A percentile compares a stretch with the other conserved stretches of the same genome.
phyloP scores from a whole-genome alignment of 2,888 invertebrate species.

The Rapana venosa region DNA sequence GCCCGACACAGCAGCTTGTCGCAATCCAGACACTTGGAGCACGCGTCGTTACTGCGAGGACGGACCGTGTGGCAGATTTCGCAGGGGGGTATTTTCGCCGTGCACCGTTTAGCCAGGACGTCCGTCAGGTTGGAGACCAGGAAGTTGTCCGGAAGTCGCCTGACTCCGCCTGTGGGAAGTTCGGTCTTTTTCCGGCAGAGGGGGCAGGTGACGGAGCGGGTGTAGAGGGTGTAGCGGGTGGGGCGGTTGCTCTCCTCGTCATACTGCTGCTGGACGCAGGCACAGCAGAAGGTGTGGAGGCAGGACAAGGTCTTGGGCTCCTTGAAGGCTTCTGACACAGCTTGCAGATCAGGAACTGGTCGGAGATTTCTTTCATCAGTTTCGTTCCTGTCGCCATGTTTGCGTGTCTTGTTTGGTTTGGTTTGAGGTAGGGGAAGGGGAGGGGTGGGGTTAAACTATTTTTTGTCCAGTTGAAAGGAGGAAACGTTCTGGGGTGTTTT shows the following conservation, averaged over 20 bases:
- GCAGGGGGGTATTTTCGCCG: slow-evolving; percentile 67
- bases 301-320: slow-evolving; percentile 76
- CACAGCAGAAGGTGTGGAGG: slow-evolving; percentile 76
- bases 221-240: slow-evolving; percentile 68
- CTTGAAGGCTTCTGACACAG: slow-evolving; percentile 74
- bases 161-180: slow-evolving; percentile 75
- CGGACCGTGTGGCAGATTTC: slow-evolving; percentile 71
- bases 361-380: slow-evolving; percentile 76
- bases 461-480: neutral
- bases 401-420: neutral
- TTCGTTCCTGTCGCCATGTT: slow-evolving; percentile 71
- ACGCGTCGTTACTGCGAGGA: slow-evolving; percentile 67
- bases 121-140: slow-evolving; percentile 75
- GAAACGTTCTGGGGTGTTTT: neutral
- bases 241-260: slow-evolving; percentile 71
- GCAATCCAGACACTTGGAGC: slow-evolving; percentile 77
- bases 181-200: slow-evolving; percentile 76
- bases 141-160: slow-evolving; percentile 76
- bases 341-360: slow-evolving; percentile 77
- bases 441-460: neutral
- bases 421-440: neutral
- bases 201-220: slow-evolving; percentile 74
- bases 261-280: slow-evolving; percentile 76
- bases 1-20: slow-evolving; percentile 73
- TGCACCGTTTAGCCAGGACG: slow-evolving; percentile 48